Percentiles rank a stretch among this genome's conserved stretches.
Conservation (phyloP, 2,797 vertebrate species). For the Eospalax fontanierii region DNA sequence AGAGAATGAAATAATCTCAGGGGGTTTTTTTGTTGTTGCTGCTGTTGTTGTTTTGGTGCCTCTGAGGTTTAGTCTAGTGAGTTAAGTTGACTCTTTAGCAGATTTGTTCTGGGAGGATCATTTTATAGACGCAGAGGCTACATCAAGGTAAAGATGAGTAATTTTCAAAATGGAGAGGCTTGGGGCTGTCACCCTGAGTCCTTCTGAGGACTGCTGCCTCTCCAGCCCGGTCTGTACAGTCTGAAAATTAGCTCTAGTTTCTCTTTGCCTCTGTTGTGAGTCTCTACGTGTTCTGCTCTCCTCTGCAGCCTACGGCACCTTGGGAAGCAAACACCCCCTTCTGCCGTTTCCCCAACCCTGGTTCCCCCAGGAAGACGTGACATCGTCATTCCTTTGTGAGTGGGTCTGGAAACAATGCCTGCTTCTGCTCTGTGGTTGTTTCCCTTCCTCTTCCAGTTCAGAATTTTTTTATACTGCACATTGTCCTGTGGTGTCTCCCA, state of each 20-base stretch:
- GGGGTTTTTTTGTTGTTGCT: no score
- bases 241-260: not conserved
- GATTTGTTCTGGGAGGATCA: not conserved
- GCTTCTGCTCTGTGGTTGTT: not conserved
- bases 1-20: no score
- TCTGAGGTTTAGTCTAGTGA: not conserved
- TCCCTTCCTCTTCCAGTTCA: not conserved
- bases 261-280: not conserved
- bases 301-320: no score
- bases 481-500: conserved; percentile 5
- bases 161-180: no score
- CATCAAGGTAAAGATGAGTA: not conserved
- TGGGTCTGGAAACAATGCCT: not conserved
- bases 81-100: not conserved
- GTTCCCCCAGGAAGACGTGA: not conserved
- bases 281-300: fast-evolving
- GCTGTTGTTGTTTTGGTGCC: no score
- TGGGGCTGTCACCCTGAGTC: fast-evolving
- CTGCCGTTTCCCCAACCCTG: not conserved
- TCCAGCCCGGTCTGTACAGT: not conserved
- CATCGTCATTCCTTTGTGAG: not conserved
- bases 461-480: not conserved
- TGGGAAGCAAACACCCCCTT: not conserved
- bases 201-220: not conserved
- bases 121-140: not conserved